Evolutionary conservation across 2,797 vertebrate species (phyloP), one percentile per base, ranked within the genome.

Genomic region (Halcyon chelicuti): DNA sequence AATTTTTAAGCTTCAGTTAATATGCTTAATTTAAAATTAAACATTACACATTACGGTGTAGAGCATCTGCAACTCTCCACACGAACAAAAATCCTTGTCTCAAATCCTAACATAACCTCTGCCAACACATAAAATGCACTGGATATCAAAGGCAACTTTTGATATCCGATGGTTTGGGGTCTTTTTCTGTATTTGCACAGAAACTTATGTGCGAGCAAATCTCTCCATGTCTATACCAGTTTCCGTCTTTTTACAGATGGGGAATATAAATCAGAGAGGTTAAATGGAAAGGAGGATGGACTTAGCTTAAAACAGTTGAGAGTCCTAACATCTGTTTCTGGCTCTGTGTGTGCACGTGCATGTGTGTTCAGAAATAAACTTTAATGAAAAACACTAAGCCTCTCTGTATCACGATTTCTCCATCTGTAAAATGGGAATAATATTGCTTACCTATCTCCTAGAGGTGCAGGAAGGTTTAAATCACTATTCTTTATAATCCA

Each of bases 401-500:
- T 97, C 97, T 97, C 97, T 97, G 97, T 95, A 90, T 96, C 96
- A 95, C 96, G 78, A 91, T 85, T 97, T 97, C 96, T 96, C 96
- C 93, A 94, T 96, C 95, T 97, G 96, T 97, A 97, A 97, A 97
- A 97, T 78, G 96, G 96, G 95, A 97, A 96, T 96, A 97, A 96
- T 85, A 94, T 94, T 97, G 95, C 96, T 97, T 97, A 97, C 96
- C 97, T 95, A 97, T 96, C 96, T 97, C 91, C 95, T 92, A 97
- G 96, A 96, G 93, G 96, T 97, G 96, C 96, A 96, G 96, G 95
- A 94, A 96, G 93, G 94, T 96, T 97, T 96, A 97, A 94, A 97
- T 92, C 95, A 96, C 95, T 97, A 97, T 97, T 97, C 97, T 97
- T 97, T 96, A 97, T 97, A 97, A 97, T 97, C 95, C 97, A 97